phyloP scores from a whole-genome alignment of 2,888 invertebrate species.

The Plebejus anna region DNA sequence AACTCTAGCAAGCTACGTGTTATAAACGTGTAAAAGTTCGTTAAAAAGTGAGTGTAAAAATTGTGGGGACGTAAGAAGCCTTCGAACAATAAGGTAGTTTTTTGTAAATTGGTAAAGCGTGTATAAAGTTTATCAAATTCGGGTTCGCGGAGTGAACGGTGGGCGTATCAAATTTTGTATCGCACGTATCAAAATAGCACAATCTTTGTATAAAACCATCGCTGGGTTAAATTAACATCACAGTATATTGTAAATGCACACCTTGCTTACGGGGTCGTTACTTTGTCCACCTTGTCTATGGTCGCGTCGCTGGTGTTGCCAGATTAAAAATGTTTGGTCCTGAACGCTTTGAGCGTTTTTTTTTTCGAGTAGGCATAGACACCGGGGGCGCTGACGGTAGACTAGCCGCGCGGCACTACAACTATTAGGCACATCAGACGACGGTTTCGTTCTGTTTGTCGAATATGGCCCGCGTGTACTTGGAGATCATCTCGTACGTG shows the following conservation, averaged over 20 bases:
- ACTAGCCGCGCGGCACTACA: constrained; percentile 8
- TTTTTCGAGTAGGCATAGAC: not conserved
- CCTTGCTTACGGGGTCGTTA: not conserved
- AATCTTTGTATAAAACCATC: constrained; percentile 34
- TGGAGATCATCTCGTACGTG: constrained; percentile 70
- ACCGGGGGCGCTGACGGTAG: not conserved
- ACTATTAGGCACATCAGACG: constrained; percentile 60
- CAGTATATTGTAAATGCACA: constrained; percentile 32
- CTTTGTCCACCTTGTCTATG: not conserved
- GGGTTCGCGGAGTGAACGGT: constrained; percentile 60
- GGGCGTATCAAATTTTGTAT: constrained; percentile 58
- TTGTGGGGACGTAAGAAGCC: constrained; percentile 46
- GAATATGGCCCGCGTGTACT: constrained; percentile 73
- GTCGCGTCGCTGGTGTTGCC: not conserved
- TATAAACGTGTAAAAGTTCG: constrained; percentile 46
- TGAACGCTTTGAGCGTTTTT: not conserved
- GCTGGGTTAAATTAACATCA: constrained; percentile 33
- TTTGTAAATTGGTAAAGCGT: constrained; percentile 45
- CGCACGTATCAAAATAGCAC: constrained; percentile 36
- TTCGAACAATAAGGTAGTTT: constrained; percentile 37
- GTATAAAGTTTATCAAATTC: constrained; percentile 40
- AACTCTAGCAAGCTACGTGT: constrained; percentile 29
- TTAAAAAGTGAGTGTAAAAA: constrained; percentile 46
- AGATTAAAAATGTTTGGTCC: not conserved
- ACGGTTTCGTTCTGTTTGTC: constrained; percentile 71